Evolutionary conservation across 2,113 vertebrate species (phyloP), one percentile per base, ranked within the genome.

Genomic region (Urocitellus parryii): DNA sequence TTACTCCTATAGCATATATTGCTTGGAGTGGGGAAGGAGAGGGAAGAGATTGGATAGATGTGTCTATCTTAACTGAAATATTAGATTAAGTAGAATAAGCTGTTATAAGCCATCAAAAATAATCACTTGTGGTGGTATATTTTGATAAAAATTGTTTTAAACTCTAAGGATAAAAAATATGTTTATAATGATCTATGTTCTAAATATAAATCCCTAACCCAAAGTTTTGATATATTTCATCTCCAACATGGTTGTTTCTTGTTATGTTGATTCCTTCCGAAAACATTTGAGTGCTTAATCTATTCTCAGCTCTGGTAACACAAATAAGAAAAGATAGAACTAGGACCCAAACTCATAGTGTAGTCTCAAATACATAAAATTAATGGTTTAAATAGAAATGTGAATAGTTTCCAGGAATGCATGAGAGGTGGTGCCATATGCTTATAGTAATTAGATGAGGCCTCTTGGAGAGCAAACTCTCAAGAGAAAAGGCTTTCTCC

Each of bases 91-190:
- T 84, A 92, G 39, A 82, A 90, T 85, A 83, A 95, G 27, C 18
- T 58, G 18, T 92, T 72, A 86, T n/a, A 83, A 76, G 48, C 37
- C 27, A 96, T 34, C 96, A 87, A 67, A 45, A 16, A 68, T 86
- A 72, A 51, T 90, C 12, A 88, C 72, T 95, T 85, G n/a, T 90
- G 95, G 34, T 48, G n/a, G 22, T 79, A 20, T 81, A 77, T 93
- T 91, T 96, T 91, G 53, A 81, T 94, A 61, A 88, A 92, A 90
- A 63, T 78, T 45, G 87, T 70, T 92, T 79, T 97, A 56, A 92
- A 70, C 37, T 94, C 29, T 5, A 94, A 76, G 53, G 37, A 81
- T 85, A 48, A 82, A 73, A 73, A 89, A n/a, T 13, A 83, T 94
- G n/a, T 87, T 95, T 94, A 90, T 85, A 73, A 67, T 95, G 7